Evolutionary conservation across 1,140 invertebrate species (phyloP).

Genomic region (Heliothis subflexa): DNA sequence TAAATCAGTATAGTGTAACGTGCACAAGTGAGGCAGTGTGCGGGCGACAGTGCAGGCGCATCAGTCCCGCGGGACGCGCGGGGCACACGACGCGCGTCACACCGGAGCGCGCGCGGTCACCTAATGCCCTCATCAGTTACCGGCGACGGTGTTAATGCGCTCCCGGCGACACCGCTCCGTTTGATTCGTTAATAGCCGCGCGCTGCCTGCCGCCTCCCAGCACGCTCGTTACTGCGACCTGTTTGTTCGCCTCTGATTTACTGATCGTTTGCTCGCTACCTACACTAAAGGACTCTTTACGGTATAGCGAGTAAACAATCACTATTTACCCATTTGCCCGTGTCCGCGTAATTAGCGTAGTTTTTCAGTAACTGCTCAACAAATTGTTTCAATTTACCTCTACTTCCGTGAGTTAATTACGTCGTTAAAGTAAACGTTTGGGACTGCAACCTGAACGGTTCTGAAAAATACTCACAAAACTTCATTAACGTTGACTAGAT

Average conservation of each 20-base stretch:
- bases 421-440: conserved; percentile 23
- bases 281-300: too few relatives aligned
- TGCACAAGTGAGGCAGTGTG: neutral
- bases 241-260: conserved; percentile 18
- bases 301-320: neutral
- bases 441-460: neutral
- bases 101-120: neutral
- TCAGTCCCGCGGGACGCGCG: neutral
- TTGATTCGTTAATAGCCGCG: conserved; percentile 35
- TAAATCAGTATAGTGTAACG: neutral
- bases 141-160: conserved; percentile 17
- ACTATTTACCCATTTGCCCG: neutral
- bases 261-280: conserved; percentile 23
- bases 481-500: conserved; percentile 6
- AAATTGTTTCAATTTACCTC: conserved; percentile 17
- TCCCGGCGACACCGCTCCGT: conserved; percentile 24
- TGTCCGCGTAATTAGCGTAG: conserved; percentile 23
- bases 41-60: neutral
- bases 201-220: neutral
- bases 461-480: conserved; percentile 8
- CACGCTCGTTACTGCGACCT: conserved; percentile 13
- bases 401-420: conserved; percentile 1
- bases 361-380: conserved; percentile 1
- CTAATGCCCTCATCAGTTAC: neutral
- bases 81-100: neutral